A percentile compares a stretch with the other conserved stretches of the same genome.
Evolutionary conservation across 2,797 vertebrate species (phyloP).

Genomic region (Cyprinella venusta): DNA sequence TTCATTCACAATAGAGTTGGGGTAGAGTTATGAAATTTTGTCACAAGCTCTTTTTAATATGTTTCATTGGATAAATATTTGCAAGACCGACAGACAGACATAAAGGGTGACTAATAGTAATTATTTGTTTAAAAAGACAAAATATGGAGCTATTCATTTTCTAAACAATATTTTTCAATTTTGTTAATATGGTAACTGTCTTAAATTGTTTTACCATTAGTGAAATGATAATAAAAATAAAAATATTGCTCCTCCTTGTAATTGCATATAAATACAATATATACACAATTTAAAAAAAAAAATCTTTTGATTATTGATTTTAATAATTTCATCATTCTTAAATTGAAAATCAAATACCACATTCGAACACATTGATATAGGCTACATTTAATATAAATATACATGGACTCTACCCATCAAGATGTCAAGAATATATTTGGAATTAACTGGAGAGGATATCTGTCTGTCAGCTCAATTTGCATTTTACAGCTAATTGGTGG

Average conservation of each 20-base stretch:
- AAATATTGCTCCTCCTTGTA: too few species aligned
- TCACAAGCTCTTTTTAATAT: background rate
- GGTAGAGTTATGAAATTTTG: background rate
- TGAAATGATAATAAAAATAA: too few species aligned
- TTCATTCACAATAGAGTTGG: background rate
- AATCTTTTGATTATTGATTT: background rate
- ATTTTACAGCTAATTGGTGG: background rate
- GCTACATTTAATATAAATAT: constrained; percentile 86
- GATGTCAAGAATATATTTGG: constrained; percentile 92
- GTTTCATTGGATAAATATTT: background rate
- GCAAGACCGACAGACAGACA: background rate
- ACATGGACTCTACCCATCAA: constrained; percentile 98
- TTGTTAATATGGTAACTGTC: too few species aligned
- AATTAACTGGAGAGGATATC: constrained; percentile 77
- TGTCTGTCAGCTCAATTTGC: constrained; percentile 61
- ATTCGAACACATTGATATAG: constrained; percentile 87
- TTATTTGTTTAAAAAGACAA: too few species aligned
- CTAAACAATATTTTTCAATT: too few species aligned
- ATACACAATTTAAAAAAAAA: background rate
- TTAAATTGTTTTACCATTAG: too few species aligned
- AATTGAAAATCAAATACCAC: constrained; percentile 72
- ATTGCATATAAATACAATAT: too few species aligned
- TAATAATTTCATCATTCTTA: constrained; percentile 57
- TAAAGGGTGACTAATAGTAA: background rate
- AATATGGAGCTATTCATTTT: too few species aligned